phyloP scores from a whole-genome alignment of 2,888 invertebrate species.

The Brachycybe producta region DNA sequence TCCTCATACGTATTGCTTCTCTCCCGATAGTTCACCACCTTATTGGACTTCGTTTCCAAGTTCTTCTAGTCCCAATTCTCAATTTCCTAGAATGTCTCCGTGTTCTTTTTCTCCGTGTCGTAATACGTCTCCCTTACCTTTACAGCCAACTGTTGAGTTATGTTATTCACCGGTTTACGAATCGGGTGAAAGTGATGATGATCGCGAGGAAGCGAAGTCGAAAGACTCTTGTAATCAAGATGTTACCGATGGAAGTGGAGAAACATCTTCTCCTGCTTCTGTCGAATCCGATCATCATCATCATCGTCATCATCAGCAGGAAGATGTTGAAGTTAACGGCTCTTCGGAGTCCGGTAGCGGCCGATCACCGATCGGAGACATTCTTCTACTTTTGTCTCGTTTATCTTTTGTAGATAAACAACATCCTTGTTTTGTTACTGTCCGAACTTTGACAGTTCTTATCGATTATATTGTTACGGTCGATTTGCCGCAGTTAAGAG shows the following conservation, averaged over 20 bases:
- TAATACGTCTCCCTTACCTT: too few relatives aligned
- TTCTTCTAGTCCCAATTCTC: background rate
- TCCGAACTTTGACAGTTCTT: constrained; percentile 2
- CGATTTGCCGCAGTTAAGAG: background rate
- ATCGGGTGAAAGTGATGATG: constrained; percentile 6
- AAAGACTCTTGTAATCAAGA: too few relatives aligned
- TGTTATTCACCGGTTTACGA: constrained; percentile 14
- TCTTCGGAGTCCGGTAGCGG: background rate
- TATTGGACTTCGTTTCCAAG: constrained; percentile 3
- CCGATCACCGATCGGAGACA: constrained; percentile 10
- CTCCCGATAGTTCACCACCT: constrained; percentile 13
- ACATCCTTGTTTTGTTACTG: background rate
- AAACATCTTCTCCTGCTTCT: too few relatives aligned
- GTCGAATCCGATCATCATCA: too few relatives aligned
- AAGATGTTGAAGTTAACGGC: background rate
- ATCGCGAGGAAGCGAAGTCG: background rate
- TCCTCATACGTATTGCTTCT: background rate
- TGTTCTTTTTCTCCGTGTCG: background rate
- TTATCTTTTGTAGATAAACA: constrained; percentile 7
- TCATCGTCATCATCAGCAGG: too few relatives aligned
- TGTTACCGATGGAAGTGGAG: too few relatives aligned
- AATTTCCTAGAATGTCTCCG: background rate
- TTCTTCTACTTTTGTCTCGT: constrained; percentile 9
- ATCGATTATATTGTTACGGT: background rate
- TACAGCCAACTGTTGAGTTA: background rate